A percentile compares a stretch with the other conserved stretches of the same genome.
Conservation (phyloP, 2,797 vertebrate species). For the Avahi laniger region DNA sequence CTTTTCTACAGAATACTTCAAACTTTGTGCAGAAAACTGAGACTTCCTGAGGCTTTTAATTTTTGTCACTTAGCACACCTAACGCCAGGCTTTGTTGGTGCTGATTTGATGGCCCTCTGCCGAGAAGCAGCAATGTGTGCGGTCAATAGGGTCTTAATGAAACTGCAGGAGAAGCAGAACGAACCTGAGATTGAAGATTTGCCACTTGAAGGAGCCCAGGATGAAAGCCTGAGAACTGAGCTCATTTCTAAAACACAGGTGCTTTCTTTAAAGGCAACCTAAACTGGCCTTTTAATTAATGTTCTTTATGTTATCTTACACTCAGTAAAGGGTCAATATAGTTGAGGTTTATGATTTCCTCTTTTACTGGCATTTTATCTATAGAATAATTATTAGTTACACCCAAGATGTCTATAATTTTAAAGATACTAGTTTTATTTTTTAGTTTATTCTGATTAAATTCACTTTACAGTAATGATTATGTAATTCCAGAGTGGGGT, state of each 20-base stretch:
- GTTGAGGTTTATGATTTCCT: neutral
- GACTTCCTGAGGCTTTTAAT: slow-evolving; percentile 88
- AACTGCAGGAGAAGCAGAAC: slow-evolving; percentile 39
- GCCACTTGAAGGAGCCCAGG: neutral
- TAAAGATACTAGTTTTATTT: neutral
- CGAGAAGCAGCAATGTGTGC: slow-evolving; percentile 93
- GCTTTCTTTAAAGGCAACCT: slow-evolving; percentile 64
- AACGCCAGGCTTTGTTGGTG: slow-evolving; percentile 95
- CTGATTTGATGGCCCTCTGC: slow-evolving; percentile 96
- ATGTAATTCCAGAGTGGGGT: neutral
- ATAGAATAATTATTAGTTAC: neutral
- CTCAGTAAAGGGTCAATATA: neutral
- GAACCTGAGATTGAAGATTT: fast-evolving
- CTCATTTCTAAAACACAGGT: slow-evolving; percentile 6
- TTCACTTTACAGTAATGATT: neutral
- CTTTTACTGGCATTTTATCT: neutral
- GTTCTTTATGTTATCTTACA: neutral
- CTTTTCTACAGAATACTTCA: slow-evolving; percentile 89
- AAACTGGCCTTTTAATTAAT: neutral
- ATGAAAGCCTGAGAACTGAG: neutral
- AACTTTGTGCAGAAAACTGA: slow-evolving; percentile 94
- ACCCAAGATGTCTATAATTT: neutral
- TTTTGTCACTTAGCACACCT: slow-evolving; percentile 90
- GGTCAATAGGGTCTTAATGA: slow-evolving; percentile 90
- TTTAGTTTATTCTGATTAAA: neutral